Evolutionary conservation across 2,888 invertebrate genomes (phyloP), one percentile per base, ranked within the genome.

Genomic region (Pardosa pseudoannulata): DNA sequence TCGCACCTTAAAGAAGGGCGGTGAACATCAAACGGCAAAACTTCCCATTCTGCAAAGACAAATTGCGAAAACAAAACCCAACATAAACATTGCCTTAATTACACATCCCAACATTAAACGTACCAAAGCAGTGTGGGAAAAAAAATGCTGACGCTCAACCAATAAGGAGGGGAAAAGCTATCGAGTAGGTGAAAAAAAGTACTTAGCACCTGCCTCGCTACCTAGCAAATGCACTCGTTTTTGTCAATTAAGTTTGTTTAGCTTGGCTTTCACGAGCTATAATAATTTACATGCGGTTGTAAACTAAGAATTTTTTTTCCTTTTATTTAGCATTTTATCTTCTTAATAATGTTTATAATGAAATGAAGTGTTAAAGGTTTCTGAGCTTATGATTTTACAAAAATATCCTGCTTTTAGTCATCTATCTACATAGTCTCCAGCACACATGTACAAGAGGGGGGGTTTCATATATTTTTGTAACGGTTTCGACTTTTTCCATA

Each of bases 11-110:
- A 16, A 23, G 16, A 16, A n/a, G n/a, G 5, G 56, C 56, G 56
- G 56, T 23, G 56, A 56, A 56, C 5, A 56, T 56, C 56, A 56
- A 56, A 56, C 19, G 23, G 23, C 23, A 2, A 23, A 56, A 23
- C 23, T 23, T 23, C 56, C 11, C 56, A 56, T 56, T 56, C 56
- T 23, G 56, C 56, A 23, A 23, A 19, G 56, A 56, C 56, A 56
- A 56, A 56, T 56, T 56, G 11, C 56, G 56, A 56, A 56, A 56
- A 56, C 56, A 56, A 56, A 19, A 56, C 56, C 56, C 56, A 56
- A 23, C 56, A 56, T 56, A 56, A 56, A 56, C 56, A 56, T 1
- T 23, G 19, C 56, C 56, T 56, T 56, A 56, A 56, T 56, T 56
- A 23, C 56, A 19, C 56, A 56, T 56, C 56, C n/a, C 23, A 23